Conservation (phyloP, 2,888 invertebrate species). For the Perdita meconis region DNA sequence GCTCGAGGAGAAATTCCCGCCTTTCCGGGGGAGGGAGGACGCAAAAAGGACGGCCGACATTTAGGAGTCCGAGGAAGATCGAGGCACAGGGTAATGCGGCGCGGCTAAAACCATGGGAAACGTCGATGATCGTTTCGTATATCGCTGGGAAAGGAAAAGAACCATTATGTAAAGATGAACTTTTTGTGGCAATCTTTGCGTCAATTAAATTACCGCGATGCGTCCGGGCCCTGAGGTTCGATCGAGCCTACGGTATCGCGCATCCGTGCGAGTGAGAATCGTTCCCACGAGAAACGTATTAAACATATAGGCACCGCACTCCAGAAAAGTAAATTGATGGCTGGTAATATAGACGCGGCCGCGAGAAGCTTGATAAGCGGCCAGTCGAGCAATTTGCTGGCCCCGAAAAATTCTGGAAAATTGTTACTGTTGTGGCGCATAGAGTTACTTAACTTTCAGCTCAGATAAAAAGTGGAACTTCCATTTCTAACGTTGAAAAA, state of each 20-base stretch:
- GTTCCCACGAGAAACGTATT: slow-evolving; percentile 74
- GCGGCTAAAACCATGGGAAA: slow-evolving; percentile 59
- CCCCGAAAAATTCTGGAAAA: slow-evolving; percentile 28
- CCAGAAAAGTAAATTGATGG: slow-evolving; percentile 60
- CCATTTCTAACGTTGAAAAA: too few species aligned
- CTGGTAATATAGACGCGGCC: slow-evolving; percentile 36
- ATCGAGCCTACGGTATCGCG: slow-evolving; percentile 68
- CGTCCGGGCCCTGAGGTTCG: slow-evolving; percentile 73
- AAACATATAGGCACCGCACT: slow-evolving; percentile 41
- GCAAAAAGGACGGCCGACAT: slow-evolving; percentile 16
- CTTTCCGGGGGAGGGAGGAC: not conserved
- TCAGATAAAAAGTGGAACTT: too few species aligned
- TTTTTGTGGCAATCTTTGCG: slow-evolving; percentile 77
- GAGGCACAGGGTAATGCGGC: slow-evolving; percentile 29
- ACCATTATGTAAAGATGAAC: slow-evolving; percentile 78
- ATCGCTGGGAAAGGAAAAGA: slow-evolving; percentile 78
- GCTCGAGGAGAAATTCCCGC: not conserved
- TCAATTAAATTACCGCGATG: slow-evolving; percentile 80
- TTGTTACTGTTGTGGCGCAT: not conserved
- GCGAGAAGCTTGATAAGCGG: slow-evolving; percentile 1
- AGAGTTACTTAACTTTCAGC: too few species aligned
- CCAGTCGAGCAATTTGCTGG: slow-evolving; percentile 10
- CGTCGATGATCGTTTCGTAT: slow-evolving; percentile 54
- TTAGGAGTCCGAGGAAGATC: slow-evolving; percentile 19
- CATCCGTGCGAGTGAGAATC: slow-evolving; percentile 60